Evolutionary conservation across 2,888 invertebrate genomes (phyloP).

Genomic region (Rhodophaea formosa): DNA sequence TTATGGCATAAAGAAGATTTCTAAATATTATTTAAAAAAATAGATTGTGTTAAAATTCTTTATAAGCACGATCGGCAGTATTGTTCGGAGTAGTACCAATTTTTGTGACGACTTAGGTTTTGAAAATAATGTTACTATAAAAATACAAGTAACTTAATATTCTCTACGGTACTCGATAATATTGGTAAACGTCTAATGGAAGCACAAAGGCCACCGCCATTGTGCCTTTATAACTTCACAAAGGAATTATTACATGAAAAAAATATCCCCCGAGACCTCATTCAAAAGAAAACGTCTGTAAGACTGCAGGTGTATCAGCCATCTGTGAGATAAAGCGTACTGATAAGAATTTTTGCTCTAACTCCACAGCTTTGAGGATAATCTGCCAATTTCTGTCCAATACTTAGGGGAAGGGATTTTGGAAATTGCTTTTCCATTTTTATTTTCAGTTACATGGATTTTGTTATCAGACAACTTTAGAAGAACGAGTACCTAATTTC

Average conservation of each 20-base stretch:
- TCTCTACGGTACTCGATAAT: no score
- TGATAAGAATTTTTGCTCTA: background rate
- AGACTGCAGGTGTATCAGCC: background rate
- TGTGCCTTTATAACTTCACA: background rate
- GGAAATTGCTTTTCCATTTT: background rate
- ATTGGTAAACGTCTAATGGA: no score
- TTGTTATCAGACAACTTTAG: background rate
- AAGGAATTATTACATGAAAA: background rate
- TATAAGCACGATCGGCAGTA: no score
- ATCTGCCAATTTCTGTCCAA: constrained; percentile 5
- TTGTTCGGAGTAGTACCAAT: no score
- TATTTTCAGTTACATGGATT: background rate
- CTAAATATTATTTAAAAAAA: no score
- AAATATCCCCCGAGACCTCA: background rate
- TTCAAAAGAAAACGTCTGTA: background rate
- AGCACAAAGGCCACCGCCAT: no score
- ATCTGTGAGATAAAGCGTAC: background rate
- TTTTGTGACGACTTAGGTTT: no score
- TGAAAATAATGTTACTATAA: no score
- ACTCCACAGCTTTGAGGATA: background rate
- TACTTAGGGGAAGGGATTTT: constrained; percentile 2
- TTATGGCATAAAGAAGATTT: no score
- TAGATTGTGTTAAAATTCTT: no score
- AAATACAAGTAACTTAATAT: no score
- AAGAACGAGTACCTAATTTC: no score